Percentiles rank a stretch among this genome's conserved stretches.
These are phyloP conservation scores for Periphyllus acericola DNA, from an alignment of 2,888 invertebrate genomes.

Conservation along the genomic window DNA sequence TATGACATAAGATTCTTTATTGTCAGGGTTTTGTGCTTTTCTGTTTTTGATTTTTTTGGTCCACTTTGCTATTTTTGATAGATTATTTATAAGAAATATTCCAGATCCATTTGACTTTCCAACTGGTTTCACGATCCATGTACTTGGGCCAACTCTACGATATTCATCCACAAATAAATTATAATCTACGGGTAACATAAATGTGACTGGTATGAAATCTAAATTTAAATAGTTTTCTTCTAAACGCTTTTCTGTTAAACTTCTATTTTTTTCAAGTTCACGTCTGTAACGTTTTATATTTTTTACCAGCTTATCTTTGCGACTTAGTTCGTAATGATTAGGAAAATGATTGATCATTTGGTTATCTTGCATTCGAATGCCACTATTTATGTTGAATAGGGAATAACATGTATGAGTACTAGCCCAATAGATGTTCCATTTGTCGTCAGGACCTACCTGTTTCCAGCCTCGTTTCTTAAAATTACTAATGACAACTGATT, in stretches of 20 bases:
- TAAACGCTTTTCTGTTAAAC: conserved; percentile 84
- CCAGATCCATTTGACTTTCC: conserved; percentile 94
- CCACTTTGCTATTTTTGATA: conserved; percentile 92
- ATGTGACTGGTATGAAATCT: conserved; percentile 93
- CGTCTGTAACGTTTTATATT: conserved; percentile 94
- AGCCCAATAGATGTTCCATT: conserved; percentile 97
- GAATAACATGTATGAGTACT: conserved; percentile 82
- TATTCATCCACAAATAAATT: conserved; percentile 97
- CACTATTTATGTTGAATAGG: too few species aligned
- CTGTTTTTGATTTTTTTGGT: conserved; percentile 85
- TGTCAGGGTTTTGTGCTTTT: conserved; percentile 80
- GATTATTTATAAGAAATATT: conserved; percentile 93
- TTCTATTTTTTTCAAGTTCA: conserved; percentile 90
- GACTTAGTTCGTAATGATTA: conserved; percentile 92
- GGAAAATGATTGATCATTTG: conserved; percentile 78
- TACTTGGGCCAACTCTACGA: conserved; percentile 85
- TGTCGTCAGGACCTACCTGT: conserved; percentile 87
- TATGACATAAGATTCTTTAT: too few species aligned
- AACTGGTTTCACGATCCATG: conserved; percentile 98
- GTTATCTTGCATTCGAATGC: conserved; percentile 69
- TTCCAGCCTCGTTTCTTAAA: conserved; percentile 92
- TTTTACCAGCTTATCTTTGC: conserved; percentile 90
- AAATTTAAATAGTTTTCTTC: conserved; percentile 80
- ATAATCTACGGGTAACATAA: conserved; percentile 91
- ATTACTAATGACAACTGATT: conserved; percentile 90